Percentiles rank a stretch among this genome's conserved stretches.
Evolutionary conservation across 2,113 vertebrate genomes (phyloP).

Genomic region (Neogale vison): DNA sequence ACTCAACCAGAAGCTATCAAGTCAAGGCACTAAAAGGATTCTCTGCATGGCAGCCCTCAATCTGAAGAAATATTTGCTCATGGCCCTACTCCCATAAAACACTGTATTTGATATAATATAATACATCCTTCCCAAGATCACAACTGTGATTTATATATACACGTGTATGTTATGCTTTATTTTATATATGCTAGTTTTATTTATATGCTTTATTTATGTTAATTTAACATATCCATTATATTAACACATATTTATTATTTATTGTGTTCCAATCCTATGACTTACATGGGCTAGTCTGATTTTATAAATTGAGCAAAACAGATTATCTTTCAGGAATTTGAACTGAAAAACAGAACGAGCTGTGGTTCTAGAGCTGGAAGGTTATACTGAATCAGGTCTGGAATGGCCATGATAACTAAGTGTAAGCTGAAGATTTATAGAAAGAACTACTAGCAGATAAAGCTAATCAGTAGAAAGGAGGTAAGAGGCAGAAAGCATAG

Average conservation of each 20-base stretch:
- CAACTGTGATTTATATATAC: background rate
- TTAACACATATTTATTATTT: background rate
- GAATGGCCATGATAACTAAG: background rate
- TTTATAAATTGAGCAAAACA: background rate
- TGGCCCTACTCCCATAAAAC: background rate
- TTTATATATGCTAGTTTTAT: background rate
- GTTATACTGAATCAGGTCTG: background rate
- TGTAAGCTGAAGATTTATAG: background rate
- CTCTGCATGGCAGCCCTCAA: background rate
- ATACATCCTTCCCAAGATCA: background rate
- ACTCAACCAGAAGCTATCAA: background rate
- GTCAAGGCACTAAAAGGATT: background rate
- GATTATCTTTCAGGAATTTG: background rate
- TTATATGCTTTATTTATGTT: background rate
- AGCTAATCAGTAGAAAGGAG: background rate
- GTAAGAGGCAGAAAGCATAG: background rate
- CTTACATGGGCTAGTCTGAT: background rate
- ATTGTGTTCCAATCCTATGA: background rate
- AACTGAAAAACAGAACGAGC: background rate
- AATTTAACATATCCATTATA: background rate
- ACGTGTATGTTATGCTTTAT: background rate
- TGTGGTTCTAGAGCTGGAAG: background rate
- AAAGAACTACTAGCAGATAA: background rate
- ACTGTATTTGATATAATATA: background rate
- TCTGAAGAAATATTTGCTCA: background rate